Evolutionary conservation across 2,113 vertebrate species (phyloP).

Genomic region (Seriola dumerili): DNA sequence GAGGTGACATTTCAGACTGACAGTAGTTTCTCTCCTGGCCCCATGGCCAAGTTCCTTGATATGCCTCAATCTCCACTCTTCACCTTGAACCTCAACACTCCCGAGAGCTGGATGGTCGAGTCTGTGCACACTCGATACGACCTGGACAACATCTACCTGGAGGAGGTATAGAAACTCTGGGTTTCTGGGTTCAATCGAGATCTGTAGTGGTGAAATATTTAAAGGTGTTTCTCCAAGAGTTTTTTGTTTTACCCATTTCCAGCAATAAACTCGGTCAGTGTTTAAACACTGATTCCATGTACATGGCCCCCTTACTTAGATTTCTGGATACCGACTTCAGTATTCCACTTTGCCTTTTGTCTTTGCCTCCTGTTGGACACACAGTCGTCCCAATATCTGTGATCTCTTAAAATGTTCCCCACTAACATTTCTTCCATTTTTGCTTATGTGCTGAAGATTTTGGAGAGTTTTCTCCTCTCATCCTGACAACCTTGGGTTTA

Average conservation of each 20-base stretch:
- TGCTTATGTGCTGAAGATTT: not conserved
- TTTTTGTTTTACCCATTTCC: not conserved
- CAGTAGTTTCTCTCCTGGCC: conserved; percentile 89
- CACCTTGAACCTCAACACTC: conserved; percentile 96
- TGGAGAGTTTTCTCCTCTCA: not conserved
- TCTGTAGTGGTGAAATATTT: not conserved
- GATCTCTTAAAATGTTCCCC: not conserved
- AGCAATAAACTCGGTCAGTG: not conserved
- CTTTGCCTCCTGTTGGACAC: not conserved
- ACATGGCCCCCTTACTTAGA: not conserved
- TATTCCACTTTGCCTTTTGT: not conserved
- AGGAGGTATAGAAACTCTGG: conserved; percentile 86
- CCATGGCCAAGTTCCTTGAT: conserved; percentile 95
- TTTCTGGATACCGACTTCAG: not conserved
- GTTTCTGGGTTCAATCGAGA: not conserved
- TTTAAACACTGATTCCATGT: not conserved
- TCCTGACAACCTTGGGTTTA: not conserved
- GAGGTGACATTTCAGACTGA: conserved; percentile 91
- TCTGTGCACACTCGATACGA: conserved; percentile 95
- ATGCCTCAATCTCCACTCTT: conserved; percentile 97
- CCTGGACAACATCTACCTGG: conserved; percentile 97
- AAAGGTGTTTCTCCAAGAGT: not conserved
- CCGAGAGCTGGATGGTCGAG: conserved; percentile 99
- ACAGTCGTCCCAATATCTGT: too few relatives aligned
- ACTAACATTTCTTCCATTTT: not conserved